Percentiles rank a stretch among this genome's conserved stretches.
phyloP scores from a whole-genome alignment of 2,113 vertebrate species.

The Peucedramus taeniatus region DNA sequence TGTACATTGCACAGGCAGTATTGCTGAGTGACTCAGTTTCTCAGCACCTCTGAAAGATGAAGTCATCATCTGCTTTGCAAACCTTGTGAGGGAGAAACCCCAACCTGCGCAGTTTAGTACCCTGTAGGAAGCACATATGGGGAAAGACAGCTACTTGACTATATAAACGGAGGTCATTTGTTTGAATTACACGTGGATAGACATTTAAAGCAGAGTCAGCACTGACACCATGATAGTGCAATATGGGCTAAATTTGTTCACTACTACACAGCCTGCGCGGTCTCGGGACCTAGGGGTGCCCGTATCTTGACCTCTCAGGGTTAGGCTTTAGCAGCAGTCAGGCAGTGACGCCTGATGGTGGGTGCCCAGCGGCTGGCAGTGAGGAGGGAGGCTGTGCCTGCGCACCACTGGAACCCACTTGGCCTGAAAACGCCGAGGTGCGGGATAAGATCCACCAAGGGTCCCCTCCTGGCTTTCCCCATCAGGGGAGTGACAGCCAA shows the following conservation, averaged over 20 bases:
- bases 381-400: background rate
- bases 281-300: background rate
- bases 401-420: background rate
- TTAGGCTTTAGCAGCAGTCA: background rate
- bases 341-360: background rate
- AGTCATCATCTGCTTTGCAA: background rate
- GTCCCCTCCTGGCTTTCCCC: background rate
- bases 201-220: background rate
- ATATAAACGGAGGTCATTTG: background rate
- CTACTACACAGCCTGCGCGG: accelerated
- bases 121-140: background rate
- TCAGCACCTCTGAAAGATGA: background rate
- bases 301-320: background rate
- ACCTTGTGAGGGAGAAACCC: background rate
- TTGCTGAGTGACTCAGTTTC: background rate
- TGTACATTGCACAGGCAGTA: background rate
- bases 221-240: background rate
- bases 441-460: background rate
- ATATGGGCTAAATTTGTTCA: background rate
- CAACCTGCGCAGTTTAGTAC: background rate
- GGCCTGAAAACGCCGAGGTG: background rate
- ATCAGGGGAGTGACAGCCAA: background rate
- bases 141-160: background rate
- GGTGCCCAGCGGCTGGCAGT: background rate
- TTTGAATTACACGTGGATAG: background rate